These are phyloP conservation scores for Stenodema calcarata DNA, from an alignment of 2,888 invertebrate species.

Conservation along the genomic window DNA sequence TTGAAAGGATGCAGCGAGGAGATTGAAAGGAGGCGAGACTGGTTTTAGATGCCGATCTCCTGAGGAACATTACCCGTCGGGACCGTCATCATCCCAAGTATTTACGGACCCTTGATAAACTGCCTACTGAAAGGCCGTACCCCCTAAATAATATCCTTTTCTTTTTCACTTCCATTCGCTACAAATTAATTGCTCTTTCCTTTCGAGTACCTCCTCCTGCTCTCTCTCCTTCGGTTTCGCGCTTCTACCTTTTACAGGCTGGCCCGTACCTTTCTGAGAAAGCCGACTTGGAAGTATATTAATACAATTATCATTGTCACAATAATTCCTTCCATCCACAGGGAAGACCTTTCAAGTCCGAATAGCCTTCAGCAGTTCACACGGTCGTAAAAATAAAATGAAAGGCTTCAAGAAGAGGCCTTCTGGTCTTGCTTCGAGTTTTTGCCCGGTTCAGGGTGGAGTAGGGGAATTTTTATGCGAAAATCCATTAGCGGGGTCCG, in stretches of 20 bases:
- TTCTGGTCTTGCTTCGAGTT: constrained; percentile 37
- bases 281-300: constrained; percentile 35
- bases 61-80: neutral
- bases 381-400: constrained; percentile 42
- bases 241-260: neutral
- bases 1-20: neutral
- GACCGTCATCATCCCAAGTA: constrained; percentile 12
- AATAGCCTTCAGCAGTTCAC: constrained; percentile 28
- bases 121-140: constrained; percentile 15
- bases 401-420: neutral
- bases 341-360: neutral
- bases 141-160: constrained; percentile 21
- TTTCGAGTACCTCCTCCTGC: neutral
- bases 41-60: constrained; percentile 9
- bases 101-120: constrained; percentile 9
- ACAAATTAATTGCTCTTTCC: constrained; percentile 35
- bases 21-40: neutral
- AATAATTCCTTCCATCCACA: constrained; percentile 20
- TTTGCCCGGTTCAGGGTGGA: neutral
- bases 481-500: constrained; percentile 27
- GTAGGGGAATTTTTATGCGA: constrained; percentile 37
- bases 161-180: constrained; percentile 29
- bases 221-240: neutral
- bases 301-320: constrained; percentile 43
- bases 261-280: constrained; percentile 6